Evolutionary conservation across 2,797 vertebrate genomes (phyloP).

Genomic region (Thaleichthys pacificus): DNA sequence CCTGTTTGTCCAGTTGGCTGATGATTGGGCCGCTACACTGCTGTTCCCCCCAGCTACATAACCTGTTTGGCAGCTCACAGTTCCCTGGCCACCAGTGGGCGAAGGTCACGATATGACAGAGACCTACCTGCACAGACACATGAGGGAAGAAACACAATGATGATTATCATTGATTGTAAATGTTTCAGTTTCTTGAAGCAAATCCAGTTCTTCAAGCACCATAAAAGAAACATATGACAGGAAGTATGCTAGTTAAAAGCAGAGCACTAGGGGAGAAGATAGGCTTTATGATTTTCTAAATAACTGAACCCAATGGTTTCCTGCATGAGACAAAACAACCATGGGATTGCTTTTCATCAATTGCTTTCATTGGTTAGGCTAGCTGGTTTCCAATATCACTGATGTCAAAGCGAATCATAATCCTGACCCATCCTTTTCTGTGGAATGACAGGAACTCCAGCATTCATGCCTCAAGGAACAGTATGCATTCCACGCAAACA

Average conservation of each 20-base stretch:
- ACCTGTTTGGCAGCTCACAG: constrained; percentile 8
- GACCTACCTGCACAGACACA: neutral
- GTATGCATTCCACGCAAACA: neutral
- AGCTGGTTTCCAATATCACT: constrained; percentile 2
- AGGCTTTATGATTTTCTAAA: too few species aligned
- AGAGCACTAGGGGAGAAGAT: neutral
- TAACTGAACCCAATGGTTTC: too few species aligned
- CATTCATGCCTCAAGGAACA: too few species aligned
- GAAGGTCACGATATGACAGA: neutral
- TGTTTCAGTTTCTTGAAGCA: neutral
- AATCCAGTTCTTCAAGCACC: neutral
- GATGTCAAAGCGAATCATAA: neutral
- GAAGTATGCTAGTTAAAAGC: neutral
- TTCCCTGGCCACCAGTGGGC: neutral
- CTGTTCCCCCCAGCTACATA: constrained; percentile 29
- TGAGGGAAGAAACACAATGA: neutral
- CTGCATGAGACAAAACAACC: neutral
- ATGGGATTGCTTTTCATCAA: neutral
- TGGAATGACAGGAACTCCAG: neutral
- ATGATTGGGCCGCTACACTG: constrained; percentile 42
- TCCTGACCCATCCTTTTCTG: constrained; percentile 3
- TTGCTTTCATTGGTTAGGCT: constrained; percentile 1
- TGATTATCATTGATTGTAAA: neutral
- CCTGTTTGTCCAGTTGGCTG: constrained; percentile 67
- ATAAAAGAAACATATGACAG: neutral